Percentiles rank a stretch among this genome's conserved stretches.
Evolutionary conservation across 2,888 invertebrate genomes (phyloP).

Genomic region (Pollenia angustigena): DNA sequence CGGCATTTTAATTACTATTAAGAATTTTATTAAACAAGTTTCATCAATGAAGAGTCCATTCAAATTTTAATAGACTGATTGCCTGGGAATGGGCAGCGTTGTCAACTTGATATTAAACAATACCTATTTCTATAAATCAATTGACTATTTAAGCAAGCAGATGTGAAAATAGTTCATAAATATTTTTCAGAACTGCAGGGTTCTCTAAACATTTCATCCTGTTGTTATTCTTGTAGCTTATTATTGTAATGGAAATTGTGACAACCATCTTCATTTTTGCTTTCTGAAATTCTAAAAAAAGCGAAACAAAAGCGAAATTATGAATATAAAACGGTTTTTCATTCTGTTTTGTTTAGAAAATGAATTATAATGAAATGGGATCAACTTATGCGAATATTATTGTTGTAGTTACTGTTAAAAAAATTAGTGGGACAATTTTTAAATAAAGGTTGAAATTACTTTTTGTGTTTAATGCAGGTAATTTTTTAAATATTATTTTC

Average conservation of each 20-base stretch:
- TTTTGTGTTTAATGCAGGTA: neutral
- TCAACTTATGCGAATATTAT: conserved; percentile 52
- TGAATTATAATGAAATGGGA: conserved; percentile 43
- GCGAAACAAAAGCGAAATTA: conserved; percentile 17
- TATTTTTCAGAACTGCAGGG: neutral
- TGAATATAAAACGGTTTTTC: neutral
- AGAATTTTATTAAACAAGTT: too few relatives aligned
- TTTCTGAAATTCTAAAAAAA: neutral
- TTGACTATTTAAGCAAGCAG: too few relatives aligned
- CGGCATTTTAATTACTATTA: too few relatives aligned
- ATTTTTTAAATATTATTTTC: too few relatives aligned
- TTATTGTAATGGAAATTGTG: conserved; percentile 59
- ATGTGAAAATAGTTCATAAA: too few relatives aligned
- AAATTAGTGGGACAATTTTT: neutral
- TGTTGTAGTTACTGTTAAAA: neutral
- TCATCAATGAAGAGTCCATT: too few relatives aligned
- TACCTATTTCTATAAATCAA: too few relatives aligned
- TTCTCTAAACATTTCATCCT: conserved; percentile 49
- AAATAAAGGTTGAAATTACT: neutral
- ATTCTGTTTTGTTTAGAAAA: conserved; percentile 12
- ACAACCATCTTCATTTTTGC: conserved; percentile 37
- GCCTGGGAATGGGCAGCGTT: too few relatives aligned
- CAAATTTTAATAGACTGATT: too few relatives aligned
- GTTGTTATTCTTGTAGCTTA: conserved; percentile 35
- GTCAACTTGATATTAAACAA: too few relatives aligned